phyloP scores from a whole-genome alignment of 1,140 invertebrate genomes.

The Bradynema listronoti region DNA sequence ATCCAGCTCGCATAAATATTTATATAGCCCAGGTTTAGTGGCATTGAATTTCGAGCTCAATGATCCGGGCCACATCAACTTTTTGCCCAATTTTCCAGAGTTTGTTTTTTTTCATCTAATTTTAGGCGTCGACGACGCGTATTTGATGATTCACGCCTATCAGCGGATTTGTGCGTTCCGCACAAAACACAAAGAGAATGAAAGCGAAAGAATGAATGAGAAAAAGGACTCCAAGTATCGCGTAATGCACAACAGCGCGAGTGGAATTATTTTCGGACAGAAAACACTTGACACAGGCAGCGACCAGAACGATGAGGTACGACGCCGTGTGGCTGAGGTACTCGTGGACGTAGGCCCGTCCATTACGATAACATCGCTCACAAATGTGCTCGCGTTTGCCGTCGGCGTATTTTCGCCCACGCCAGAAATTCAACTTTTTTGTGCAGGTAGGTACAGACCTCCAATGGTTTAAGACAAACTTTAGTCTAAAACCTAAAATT shows the following conservation, averaged over 20 bases:
- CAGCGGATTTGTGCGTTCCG: slow-evolving; percentile 37
- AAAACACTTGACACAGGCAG: neutral
- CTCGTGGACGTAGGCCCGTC: slow-evolving; percentile 44
- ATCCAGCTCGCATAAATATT: too few relatives aligned
- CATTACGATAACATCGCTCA: slow-evolving; percentile 46
- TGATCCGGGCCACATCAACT: too few relatives aligned
- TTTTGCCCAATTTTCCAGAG: too few relatives aligned
- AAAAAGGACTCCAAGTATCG: too few relatives aligned
- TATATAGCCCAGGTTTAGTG: too few relatives aligned
- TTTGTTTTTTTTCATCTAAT: slow-evolving; percentile 4
- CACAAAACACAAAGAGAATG: slow-evolving; percentile 2
- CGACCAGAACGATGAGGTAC: slow-evolving; percentile 12
- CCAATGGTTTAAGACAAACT: too few relatives aligned
- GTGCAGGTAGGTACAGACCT: too few relatives aligned
- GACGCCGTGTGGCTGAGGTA: slow-evolving; percentile 31
- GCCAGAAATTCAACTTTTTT: slow-evolving; percentile 43
- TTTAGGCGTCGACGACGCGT: slow-evolving; percentile 50
- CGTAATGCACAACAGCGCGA: too few relatives aligned
- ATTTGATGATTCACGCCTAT: slow-evolving; percentile 47
- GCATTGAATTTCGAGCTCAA: too few relatives aligned
- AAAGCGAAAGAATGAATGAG: too few relatives aligned
- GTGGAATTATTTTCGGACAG: too few relatives aligned
- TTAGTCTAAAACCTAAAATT: too few relatives aligned
- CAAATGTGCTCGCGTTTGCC: slow-evolving; percentile 45
- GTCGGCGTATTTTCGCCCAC: slow-evolving; percentile 50